Evolutionary conservation across 1,140 invertebrate species (phyloP).

Genomic region (Ladona fulva): DNA sequence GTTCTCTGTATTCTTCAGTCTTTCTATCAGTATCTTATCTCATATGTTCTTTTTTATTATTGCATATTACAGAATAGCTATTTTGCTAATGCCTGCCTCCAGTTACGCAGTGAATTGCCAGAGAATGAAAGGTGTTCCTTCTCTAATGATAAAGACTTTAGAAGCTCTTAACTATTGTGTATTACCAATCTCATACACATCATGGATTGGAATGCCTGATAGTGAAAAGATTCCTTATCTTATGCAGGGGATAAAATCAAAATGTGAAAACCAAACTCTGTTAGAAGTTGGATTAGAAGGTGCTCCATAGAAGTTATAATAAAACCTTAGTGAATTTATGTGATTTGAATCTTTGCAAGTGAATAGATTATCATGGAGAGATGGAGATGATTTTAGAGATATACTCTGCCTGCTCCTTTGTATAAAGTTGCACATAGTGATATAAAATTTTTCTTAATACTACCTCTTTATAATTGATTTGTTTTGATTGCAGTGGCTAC

Average conservation of each 20-base stretch:
- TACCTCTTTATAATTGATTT: too few relatives aligned
- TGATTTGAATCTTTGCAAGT: too few relatives aligned
- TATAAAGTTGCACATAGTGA: too few relatives aligned
- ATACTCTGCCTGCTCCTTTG: too few relatives aligned
- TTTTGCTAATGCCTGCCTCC: constrained; percentile 30
- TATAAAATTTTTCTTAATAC: too few relatives aligned
- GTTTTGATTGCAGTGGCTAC: too few relatives aligned
- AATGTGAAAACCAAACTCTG: constrained; percentile 15
- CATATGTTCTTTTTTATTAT: constrained; percentile 18
- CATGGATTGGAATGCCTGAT: constrained; percentile 35
- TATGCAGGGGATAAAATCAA: constrained; percentile 30
- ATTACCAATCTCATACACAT: constrained; percentile 32
- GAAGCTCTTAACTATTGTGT: constrained; percentile 33
- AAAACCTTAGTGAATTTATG: too few relatives aligned
- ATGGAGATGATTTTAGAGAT: too few relatives aligned
- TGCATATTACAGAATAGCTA: constrained; percentile 37
- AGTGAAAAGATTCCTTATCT: constrained; percentile 42
- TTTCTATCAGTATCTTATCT: not conserved
- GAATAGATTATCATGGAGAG: too few relatives aligned
- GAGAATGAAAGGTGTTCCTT: constrained; percentile 29
- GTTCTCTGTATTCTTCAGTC: too few relatives aligned
- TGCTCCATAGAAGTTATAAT: too few relatives aligned
- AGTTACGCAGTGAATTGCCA: constrained; percentile 36
- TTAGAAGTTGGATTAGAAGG: not conserved
- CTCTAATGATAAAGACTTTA: constrained; percentile 33